These are phyloP conservation scores for Eolophus roseicapilla DNA, from an alignment of 2,113 vertebrate genomes.

Conservation along the genomic window DNA sequence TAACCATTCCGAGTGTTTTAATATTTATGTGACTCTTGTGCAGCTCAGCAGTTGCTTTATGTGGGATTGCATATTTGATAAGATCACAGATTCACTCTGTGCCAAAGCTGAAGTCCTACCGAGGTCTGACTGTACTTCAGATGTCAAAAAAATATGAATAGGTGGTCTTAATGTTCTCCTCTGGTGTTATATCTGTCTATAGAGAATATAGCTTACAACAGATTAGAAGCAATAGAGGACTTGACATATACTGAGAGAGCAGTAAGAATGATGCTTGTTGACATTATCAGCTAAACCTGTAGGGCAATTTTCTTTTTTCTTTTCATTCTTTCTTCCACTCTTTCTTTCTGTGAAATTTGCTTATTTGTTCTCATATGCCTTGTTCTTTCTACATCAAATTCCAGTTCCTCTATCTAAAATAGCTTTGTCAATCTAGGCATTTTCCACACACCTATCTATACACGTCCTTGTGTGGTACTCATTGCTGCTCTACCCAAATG, in stretches of 20 bases:
- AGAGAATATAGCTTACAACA: conserved; percentile 74
- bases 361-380: conserved; percentile 56
- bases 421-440: conserved; percentile 60
- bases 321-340: conserved; percentile 46
- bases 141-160: conserved; percentile 72
- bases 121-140: conserved; percentile 71
- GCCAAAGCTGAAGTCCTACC: conserved; percentile 50
- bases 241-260: conserved; percentile 56
- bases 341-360: conserved; percentile 61
- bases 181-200: conserved; percentile 68
- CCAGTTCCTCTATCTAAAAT: conserved; percentile 59
- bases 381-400: conserved; percentile 34
- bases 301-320: conserved; percentile 65
- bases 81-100: conserved; percentile 53
- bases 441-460: conserved; percentile 32
- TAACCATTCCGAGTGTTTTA: conserved; percentile 42
- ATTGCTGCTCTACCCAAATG: neutral
- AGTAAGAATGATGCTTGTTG: conserved; percentile 66
- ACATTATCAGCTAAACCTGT: conserved; percentile 74
- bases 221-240: conserved; percentile 74
- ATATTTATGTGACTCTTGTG: conserved; percentile 51
- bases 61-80: conserved; percentile 59
- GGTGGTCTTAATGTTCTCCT: conserved; percentile 71
- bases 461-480: neutral
- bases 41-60: conserved; percentile 30